Evolutionary conservation across 2,113 vertebrate species (phyloP), one percentile per base, ranked within the genome.

Genomic region (Zosterops lateralis): DNA sequence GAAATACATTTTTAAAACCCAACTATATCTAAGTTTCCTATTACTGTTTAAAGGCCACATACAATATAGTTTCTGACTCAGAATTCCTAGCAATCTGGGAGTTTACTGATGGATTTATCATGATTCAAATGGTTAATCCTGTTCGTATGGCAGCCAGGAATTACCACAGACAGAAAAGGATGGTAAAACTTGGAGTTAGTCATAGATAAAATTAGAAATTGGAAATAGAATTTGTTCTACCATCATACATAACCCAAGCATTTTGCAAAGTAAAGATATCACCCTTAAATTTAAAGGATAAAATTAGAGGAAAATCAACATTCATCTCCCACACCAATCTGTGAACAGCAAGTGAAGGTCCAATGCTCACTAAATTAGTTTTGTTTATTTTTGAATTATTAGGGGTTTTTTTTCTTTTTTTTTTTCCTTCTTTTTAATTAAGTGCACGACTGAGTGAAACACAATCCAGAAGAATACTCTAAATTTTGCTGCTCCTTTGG

Each of bases 191-290:
- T 56, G 51, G 36, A 84, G 22, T 71, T 90, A 90, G 79, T 79
- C 54, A 60, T 40, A 71, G 70, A 84, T 57, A 85, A 93, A 64
- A 79, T 79, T 82, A 88, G 89, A 80, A 92, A 83, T 58, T 51
- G n/a, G 58, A 90, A 91, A 92, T 2, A 74, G 22, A 94, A 58
- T 92, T 95, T 78, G 17, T 60, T 58, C 87, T 87, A 51, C 62
- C 57, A 61, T 65, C 26, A 47, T 44, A 62, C 53, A 38, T 80
- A 84, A 79, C 24, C 16, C 31, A 79, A 90, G 31, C 8, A 72
- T 20, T 81, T 95, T 56, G 28, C 31, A 61, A 75, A 92, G 34
- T 28, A 61, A 75, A 92, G 34, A 34, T 10, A 84, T 65, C 25
- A 82, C 15, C 28, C 70, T 89, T 71, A 67, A 92, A 74, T 47